Conservation (phyloP, 2,888 invertebrate genomes). For the Philopedon plagiatum region DNA sequence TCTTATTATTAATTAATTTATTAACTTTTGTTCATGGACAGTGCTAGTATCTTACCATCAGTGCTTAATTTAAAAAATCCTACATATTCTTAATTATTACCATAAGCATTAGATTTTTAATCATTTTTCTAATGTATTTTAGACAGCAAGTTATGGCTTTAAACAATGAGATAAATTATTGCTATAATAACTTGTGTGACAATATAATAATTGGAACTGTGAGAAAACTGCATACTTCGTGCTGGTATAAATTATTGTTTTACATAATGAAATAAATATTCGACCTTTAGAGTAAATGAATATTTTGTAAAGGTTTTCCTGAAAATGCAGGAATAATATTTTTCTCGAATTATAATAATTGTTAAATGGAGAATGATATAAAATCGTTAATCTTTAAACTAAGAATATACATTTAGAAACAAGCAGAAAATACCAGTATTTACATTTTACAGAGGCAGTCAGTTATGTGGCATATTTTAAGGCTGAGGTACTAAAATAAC, state of each 20-base stretch:
- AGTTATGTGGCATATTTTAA: too few species aligned
- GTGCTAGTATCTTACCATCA: slow-evolving; percentile 7
- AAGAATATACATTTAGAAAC: neutral
- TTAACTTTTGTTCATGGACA: neutral
- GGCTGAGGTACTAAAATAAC: too few species aligned
- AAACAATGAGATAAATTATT: slow-evolving; percentile 35
- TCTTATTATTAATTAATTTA: slow-evolving; percentile 3
- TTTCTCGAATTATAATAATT: neutral
- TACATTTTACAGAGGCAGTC: too few species aligned
- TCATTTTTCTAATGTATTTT: slow-evolving; percentile 11
- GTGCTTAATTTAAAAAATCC: neutral
- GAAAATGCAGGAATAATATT: neutral
- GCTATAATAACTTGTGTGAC: slow-evolving; percentile 34
- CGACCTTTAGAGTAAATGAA: slow-evolving; percentile 22
- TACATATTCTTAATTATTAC: neutral
- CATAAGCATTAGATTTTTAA: slow-evolving; percentile 6
- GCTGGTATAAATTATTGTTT: slow-evolving; percentile 39
- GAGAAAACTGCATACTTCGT: slow-evolving; percentile 32
- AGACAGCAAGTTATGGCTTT: neutral
- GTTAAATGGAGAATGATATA: neutral
- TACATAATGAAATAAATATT: slow-evolving; percentile 41
- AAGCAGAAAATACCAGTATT: too few species aligned
- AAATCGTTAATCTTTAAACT: too few species aligned
- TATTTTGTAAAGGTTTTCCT: slow-evolving; percentile 17
- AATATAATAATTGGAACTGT: slow-evolving; percentile 41